Percentiles rank a stretch among this genome's conserved stretches.
Evolutionary conservation across 2,113 vertebrate species (phyloP).

Genomic region (Polypterus bichir): DNA sequence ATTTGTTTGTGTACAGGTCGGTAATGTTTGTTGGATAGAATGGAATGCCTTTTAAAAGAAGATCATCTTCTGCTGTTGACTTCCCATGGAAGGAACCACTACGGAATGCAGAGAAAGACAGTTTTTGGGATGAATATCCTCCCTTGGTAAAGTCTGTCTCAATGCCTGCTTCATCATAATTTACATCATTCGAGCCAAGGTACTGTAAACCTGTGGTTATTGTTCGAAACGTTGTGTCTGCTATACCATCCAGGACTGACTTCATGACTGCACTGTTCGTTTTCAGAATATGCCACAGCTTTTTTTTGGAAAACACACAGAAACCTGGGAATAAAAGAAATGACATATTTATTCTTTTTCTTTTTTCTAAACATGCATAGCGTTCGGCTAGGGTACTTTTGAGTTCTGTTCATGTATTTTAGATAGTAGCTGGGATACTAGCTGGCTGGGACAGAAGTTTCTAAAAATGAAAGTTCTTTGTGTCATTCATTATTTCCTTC

Average conservation of each 20-base stretch:
- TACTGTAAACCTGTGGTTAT: slow-evolving; percentile 93
- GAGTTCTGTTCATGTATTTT: too few species aligned
- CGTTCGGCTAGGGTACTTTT: too few species aligned
- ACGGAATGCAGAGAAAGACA: slow-evolving; percentile 77
- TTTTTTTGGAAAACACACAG: too few species aligned
- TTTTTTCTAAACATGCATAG: too few species aligned
- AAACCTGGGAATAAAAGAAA: too few species aligned
- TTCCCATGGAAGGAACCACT: slow-evolving; percentile 80
- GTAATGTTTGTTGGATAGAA: slow-evolving; percentile 77
- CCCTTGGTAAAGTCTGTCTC: slow-evolving; percentile 72
- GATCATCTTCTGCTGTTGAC: slow-evolving; percentile 71
- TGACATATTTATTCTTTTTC: too few species aligned
- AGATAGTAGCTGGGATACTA: too few species aligned
- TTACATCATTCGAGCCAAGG: slow-evolving; percentile 82
- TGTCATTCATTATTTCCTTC: too few species aligned
- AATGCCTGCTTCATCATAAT: slow-evolving; percentile 71
- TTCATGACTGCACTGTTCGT: slow-evolving; percentile 71
- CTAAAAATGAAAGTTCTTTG: too few species aligned
- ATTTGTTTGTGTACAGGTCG: slow-evolving; percentile 79
- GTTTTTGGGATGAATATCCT: slow-evolving; percentile 78
- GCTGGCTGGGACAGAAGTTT: too few species aligned
- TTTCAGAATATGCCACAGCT: not conserved
- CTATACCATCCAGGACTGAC: slow-evolving; percentile 88
- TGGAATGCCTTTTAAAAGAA: slow-evolving; percentile 63
- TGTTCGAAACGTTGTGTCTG: slow-evolving; percentile 93